Evolutionary conservation across 2,888 invertebrate genomes (phyloP).

Genomic region (Xanthorhoe designata): DNA sequence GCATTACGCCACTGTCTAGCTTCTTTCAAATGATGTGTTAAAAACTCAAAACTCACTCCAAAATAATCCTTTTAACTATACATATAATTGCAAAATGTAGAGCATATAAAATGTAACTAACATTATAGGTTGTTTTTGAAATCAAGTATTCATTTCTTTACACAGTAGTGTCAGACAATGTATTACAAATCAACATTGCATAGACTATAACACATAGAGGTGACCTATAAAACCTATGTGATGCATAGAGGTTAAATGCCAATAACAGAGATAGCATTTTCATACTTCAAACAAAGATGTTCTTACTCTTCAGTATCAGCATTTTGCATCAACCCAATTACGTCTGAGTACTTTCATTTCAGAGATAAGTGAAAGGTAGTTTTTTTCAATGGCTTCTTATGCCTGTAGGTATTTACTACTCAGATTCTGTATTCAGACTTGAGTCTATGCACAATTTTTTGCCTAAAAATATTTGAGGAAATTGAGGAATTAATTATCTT

Average conservation of each 20-base stretch:
- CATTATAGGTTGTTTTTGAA: too few relatives aligned
- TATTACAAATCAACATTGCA: neutral
- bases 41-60: too few relatives aligned
- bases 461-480: too few relatives aligned
- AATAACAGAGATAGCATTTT: neutral
- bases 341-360: slow-evolving; percentile 63
- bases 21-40: too few relatives aligned
- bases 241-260: neutral
- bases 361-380: slow-evolving; percentile 1
- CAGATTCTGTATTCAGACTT: too few relatives aligned
- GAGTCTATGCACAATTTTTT: too few relatives aligned
- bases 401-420: neutral
- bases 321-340: slow-evolving; percentile 48
- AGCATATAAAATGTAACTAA: too few relatives aligned
- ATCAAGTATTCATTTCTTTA: neutral
- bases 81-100: too few relatives aligned
- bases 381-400: neutral
- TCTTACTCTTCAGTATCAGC: slow-evolving; percentile 10
- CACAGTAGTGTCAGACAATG: neutral
- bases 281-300: neutral
- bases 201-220: neutral
- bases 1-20: too few relatives aligned
- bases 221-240: neutral
- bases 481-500: too few relatives aligned
- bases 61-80: too few relatives aligned